A percentile compares a stretch with the other conserved stretches of the same genome.
Conservation (phyloP, 2,113 vertebrate species). For the Myotis brandtii region DNA sequence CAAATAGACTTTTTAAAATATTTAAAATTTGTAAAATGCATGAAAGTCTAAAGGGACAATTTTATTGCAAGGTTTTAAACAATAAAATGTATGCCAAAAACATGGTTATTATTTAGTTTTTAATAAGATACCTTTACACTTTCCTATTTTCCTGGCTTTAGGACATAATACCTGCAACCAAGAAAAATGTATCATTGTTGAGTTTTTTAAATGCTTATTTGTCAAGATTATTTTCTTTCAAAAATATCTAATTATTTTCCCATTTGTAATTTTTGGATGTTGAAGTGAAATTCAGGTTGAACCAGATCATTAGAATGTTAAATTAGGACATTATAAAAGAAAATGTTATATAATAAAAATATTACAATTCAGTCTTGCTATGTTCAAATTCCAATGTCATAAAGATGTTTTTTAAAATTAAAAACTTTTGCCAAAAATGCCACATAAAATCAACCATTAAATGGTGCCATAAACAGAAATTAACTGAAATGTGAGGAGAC, state of each 20-base stretch:
- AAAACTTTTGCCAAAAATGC: constrained; percentile 51
- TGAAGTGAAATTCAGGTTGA: background rate
- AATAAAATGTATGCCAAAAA: background rate
- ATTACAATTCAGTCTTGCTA: constrained; percentile 27
- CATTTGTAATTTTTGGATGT: background rate
- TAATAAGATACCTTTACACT: background rate
- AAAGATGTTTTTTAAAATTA: constrained; percentile 72
- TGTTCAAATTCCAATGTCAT: constrained; percentile 55
- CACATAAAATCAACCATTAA: constrained; percentile 21
- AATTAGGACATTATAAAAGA: constrained; percentile 43
- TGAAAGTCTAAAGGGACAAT: background rate
- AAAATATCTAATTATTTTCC: background rate
- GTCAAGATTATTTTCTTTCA: constrained; percentile 26
- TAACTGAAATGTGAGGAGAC: background rate
- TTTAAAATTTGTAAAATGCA: background rate
- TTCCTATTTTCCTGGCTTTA: constrained; percentile 6
- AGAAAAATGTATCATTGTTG: background rate
- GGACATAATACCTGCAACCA: background rate
- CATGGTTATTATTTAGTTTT: background rate
- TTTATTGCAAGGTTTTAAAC: constrained; percentile 21
- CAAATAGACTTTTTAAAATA: background rate
- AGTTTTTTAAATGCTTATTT: constrained; percentile 10
- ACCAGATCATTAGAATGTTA: background rate
- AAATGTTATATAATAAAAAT: constrained; percentile 48
- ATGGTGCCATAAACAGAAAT: constrained; percentile 56